Percentiles rank a stretch among this genome's conserved stretches.
Conservation (phyloP, 1,140 invertebrate species). For the Stratiolaelaps scimitus region DNA sequence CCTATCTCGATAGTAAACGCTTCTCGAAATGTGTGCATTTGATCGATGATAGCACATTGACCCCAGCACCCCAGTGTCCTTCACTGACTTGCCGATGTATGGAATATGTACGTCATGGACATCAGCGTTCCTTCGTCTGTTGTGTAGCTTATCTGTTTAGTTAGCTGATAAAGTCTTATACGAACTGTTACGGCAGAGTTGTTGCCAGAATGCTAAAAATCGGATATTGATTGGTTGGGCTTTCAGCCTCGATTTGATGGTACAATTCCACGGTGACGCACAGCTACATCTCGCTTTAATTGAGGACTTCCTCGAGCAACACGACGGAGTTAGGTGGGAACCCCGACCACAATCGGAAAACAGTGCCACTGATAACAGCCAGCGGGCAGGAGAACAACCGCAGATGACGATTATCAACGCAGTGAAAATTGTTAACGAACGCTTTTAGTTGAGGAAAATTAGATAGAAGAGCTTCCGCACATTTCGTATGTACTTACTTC, state of each 20-base stretch:
- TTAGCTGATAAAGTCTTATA: too few relatives aligned
- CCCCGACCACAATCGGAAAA: not conserved
- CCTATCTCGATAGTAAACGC: too few relatives aligned
- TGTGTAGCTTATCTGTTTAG: too few relatives aligned
- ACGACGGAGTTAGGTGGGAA: not conserved
- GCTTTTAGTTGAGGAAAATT: not conserved
- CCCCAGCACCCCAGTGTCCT: too few relatives aligned
- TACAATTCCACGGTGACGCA: constrained; percentile 19
- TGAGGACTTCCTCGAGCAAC: constrained; percentile 4
- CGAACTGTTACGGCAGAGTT: too few relatives aligned
- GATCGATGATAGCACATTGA: too few relatives aligned
- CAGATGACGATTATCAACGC: not conserved
- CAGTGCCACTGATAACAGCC: not conserved
- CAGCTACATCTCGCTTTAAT: constrained; percentile 5
- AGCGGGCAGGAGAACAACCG: not conserved
- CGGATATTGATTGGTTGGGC: too few relatives aligned
- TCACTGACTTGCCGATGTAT: too few relatives aligned
- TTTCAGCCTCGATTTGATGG: constrained; percentile 15
- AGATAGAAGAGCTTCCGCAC: not conserved
- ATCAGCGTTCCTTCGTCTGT: too few relatives aligned
- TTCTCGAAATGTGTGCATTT: too few relatives aligned
- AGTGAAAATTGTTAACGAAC: not conserved
- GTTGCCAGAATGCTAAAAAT: too few relatives aligned
- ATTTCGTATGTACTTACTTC: not conserved
- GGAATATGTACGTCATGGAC: too few relatives aligned